These are phyloP conservation scores for Clepsis dumicolana DNA, from an alignment of 2,888 invertebrate genomes.

Conservation along the genomic window DNA sequence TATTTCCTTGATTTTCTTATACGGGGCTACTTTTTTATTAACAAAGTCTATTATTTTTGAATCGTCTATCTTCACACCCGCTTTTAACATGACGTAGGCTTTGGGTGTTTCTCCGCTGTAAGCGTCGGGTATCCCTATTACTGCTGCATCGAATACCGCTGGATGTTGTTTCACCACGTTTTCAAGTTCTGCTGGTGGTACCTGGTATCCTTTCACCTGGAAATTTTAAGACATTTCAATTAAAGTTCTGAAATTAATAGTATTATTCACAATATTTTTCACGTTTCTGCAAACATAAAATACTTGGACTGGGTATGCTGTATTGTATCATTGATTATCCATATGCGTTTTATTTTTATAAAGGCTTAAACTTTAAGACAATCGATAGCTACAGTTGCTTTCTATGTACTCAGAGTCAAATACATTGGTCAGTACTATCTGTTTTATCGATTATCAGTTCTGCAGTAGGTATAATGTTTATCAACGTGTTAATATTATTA, in stretches of 20 bases:
- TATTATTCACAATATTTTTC: no score
- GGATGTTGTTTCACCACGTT: conserved; percentile 90
- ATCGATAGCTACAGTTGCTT: no score
- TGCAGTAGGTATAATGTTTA: no score
- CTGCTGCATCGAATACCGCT: conserved; percentile 92
- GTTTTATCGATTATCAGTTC: no score
- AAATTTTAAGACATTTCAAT: neutral
- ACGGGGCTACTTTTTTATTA: conserved; percentile 89
- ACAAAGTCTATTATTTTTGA: conserved; percentile 88
- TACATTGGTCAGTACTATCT: no score
- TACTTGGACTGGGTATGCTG: no score
- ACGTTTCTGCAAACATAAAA: neutral
- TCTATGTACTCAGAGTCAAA: no score
- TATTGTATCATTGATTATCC: no score
- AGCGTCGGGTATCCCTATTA: conserved; percentile 91
- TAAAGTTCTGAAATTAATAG: neutral
- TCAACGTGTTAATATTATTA: no score
- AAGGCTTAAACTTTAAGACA: no score
- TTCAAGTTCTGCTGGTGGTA: conserved; percentile 96
- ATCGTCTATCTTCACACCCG: conserved; percentile 69
- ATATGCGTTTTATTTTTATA: no score
- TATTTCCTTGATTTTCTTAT: conserved; percentile 90
- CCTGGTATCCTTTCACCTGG: conserved; percentile 90
- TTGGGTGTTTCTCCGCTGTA: conserved; percentile 91
- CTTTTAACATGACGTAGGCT: conserved; percentile 89